Evolutionary conservation across 2,113 vertebrate genomes (phyloP), one percentile per base, ranked within the genome.

Genomic region (Colistium nudipinnis): DNA sequence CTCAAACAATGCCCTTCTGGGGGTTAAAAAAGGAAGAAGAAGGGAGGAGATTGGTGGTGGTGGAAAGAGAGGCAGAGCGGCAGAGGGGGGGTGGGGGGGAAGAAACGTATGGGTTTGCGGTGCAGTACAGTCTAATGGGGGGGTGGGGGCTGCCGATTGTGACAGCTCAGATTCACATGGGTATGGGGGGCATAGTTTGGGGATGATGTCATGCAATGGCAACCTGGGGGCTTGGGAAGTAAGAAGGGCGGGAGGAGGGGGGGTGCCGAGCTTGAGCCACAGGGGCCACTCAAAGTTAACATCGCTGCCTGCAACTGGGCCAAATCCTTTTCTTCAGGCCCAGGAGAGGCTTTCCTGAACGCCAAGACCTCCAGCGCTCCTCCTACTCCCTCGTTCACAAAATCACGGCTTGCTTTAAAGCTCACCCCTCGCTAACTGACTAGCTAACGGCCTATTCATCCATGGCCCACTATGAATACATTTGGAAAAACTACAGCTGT

Each of bases 121-220:
- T 79, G 70, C 92, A 93, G 91, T 96, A 96, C 96, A 96, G 96
- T 97, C 95, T 90, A 92, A 92, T 91, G 76, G 78, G 12, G 68
- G 93, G 92, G 92, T 89, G 64, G 94, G 93, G 92, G 94, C 92
- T 93, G 83, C 92, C 84, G 85, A 95, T 95, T 94, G 95, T 94
- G 95, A 93, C 92, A 93, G 93, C 94, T 95, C 94, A 94, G 94
- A 95, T 96, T 96, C 95, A 95, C 96, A 96, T 90, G 95, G 95
- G 95, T 93, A 94, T 94, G 94, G 92, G 91, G 89, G 91, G 95
- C 95, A 97, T 99, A 94, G 93, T 95, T 98, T 92, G 84, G 90
- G 92, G 94, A 97, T 99, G 98, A 99, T 95, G 98, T 99, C 95
- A 99, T 98, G 94, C 95, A 94, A 94, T 95, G 94, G 95, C 95